phyloP scores from a whole-genome alignment of 1,140 invertebrate genomes.

The Alviniconcha marisindica region DNA sequence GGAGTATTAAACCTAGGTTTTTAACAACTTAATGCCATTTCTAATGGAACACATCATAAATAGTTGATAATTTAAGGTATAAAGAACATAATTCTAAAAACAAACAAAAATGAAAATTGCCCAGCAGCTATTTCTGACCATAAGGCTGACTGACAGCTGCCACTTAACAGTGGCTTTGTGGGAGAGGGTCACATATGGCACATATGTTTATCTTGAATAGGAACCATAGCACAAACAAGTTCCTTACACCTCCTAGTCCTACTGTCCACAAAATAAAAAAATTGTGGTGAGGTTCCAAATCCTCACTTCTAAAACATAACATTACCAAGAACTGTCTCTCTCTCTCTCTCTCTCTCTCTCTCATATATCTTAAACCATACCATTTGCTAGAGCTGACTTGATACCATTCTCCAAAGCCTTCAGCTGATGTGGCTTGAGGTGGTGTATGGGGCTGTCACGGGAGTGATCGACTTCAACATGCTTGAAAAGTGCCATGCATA shows the following conservation, averaged over 20 bases:
- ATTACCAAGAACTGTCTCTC: background rate
- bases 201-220: background rate
- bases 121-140: no score
- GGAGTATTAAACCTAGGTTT: no score
- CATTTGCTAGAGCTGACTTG: conserved; percentile 71
- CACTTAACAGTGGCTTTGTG: no score
- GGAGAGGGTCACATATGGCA: background rate
- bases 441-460: conserved; percentile 43
- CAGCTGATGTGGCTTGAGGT: conserved; percentile 70
- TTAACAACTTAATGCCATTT: no score
- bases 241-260: background rate
- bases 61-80: no score
- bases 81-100: no score
- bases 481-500: conserved; percentile 46
- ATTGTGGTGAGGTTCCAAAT: background rate
- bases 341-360: no score
- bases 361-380: conserved; percentile 33
- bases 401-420: conserved; percentile 78
- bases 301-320: background rate
- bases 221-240: background rate
- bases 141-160: no score
- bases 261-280: background rate
- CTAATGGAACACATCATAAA: no score
- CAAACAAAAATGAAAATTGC: no score
- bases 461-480: conserved; percentile 51